phyloP scores from a whole-genome alignment of 1,140 invertebrate genomes.

The Magallana ariakensis region DNA sequence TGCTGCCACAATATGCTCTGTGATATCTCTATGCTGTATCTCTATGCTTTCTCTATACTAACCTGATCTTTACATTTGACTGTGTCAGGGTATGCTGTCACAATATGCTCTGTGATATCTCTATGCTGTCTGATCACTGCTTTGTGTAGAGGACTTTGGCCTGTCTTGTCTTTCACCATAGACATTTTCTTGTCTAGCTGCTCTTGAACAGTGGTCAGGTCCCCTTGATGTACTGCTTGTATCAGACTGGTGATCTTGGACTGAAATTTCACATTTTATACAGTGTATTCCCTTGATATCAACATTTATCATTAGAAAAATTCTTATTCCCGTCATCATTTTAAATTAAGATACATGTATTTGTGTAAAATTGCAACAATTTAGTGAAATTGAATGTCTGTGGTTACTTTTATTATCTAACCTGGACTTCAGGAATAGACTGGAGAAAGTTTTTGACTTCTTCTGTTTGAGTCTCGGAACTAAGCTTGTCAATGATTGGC shows the following conservation, averaged over 20 bases:
- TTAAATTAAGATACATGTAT: too few relatives aligned
- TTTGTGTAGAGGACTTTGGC: slow-evolving; percentile 65
- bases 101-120: slow-evolving; percentile 62
- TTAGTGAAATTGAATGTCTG: too few relatives aligned
- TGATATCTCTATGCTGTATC: slow-evolving; percentile 60
- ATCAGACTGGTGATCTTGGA: neutral
- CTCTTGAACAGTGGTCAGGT: neutral
- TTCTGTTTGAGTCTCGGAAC: slow-evolving; percentile 58
- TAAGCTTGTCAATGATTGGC: slow-evolving; percentile 62
- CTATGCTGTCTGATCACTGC: slow-evolving; percentile 63
- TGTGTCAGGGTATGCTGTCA: slow-evolving; percentile 57
- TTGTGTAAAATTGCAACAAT: too few relatives aligned
- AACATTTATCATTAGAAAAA: too few relatives aligned
- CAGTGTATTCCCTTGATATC: too few relatives aligned
- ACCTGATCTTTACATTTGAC: slow-evolving; percentile 70
- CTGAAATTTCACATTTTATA: too few relatives aligned
- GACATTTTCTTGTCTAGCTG: slow-evolving; percentile 55
- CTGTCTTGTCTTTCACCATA: slow-evolving; percentile 59
- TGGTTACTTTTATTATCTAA: neutral
- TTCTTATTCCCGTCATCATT: too few relatives aligned
- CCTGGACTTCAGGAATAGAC: slow-evolving; percentile 42
- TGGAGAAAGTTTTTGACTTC: slow-evolving; percentile 57
- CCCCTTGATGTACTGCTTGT: neutral
- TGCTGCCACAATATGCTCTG: slow-evolving; percentile 29
- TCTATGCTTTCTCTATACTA: slow-evolving; percentile 56